A percentile compares a stretch with the other conserved stretches of the same genome.
These are phyloP conservation scores for Aleiodes alternator DNA, from an alignment of 2,888 invertebrate genomes.

Conservation along the genomic window DNA sequence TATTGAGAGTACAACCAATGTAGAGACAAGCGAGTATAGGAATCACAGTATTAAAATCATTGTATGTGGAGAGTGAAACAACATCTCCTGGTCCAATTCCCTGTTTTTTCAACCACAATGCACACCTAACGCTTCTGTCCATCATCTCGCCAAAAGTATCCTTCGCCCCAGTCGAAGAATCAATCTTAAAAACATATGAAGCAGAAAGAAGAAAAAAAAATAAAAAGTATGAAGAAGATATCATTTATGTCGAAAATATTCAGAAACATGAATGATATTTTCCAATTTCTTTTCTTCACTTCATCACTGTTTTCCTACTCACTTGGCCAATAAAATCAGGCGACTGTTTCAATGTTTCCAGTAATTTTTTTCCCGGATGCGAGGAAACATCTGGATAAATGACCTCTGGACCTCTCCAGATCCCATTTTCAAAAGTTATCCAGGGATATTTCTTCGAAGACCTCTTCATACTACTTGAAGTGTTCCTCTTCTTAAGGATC, in stretches of 20 bases:
- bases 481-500: too few relatives aligned
- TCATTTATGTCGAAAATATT: too few relatives aligned
- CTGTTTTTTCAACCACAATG: constrained; percentile 48
- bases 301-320: background rate
- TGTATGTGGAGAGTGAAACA: constrained; percentile 62
- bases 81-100: constrained; percentile 61
- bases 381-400: background rate
- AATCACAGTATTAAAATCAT: constrained; percentile 61
- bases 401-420: background rate
- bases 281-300: background rate
- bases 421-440: constrained; percentile 4
- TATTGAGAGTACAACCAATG: constrained; percentile 62
- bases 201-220: too few relatives aligned
- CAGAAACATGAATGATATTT: too few relatives aligned
- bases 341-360: background rate
- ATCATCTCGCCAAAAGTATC: constrained; percentile 38
- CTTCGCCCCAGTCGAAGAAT: constrained; percentile 23
- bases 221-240: too few relatives aligned
- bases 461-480: too few relatives aligned
- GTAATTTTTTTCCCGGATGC: constrained; percentile 9
- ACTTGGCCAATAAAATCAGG: constrained; percentile 15
- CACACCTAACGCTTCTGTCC: constrained; percentile 39
- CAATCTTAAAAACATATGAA: constrained; percentile 22
- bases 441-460: background rate
- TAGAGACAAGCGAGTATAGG: constrained; percentile 63